Percentiles rank a stretch among this genome's conserved stretches.
These are phyloP conservation scores for Drosophila kikkawai DNA, from an alignment of 1,140 invertebrate genomes.

Conservation along the genomic window DNA sequence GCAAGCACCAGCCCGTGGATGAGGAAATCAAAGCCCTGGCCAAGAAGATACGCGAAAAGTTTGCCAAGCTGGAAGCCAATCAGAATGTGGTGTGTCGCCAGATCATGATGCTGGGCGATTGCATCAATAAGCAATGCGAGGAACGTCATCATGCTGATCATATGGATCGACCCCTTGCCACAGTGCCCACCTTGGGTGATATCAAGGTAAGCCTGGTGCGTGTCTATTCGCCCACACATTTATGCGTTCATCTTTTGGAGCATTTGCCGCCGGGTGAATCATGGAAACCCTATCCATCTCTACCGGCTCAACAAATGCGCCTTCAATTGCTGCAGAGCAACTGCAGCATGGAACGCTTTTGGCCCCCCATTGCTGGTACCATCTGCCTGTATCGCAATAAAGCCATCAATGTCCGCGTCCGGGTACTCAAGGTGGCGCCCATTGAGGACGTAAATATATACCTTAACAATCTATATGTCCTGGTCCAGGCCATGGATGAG, in stretches of 20 bases:
- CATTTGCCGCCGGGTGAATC: conserved; percentile 15
- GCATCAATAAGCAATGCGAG: conserved; percentile 25
- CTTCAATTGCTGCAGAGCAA: conserved; percentile 20
- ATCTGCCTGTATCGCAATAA: conserved; percentile 15
- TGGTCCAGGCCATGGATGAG: conserved; percentile 51
- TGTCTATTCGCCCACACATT: conserved; percentile 54
- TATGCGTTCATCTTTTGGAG: conserved; percentile 54
- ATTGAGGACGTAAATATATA: conserved; percentile 40
- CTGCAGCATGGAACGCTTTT: conserved; percentile 16
- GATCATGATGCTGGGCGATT: conserved; percentile 39
- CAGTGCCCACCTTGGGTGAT: conserved; percentile 30
- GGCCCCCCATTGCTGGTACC: conserved; percentile 46
- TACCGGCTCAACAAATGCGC: conserved; percentile 10
- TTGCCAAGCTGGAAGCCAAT: neutral
- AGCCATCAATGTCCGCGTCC: conserved; percentile 9
- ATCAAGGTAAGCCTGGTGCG: conserved; percentile 39
- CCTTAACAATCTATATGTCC: conserved; percentile 16
- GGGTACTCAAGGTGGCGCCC: conserved; percentile 40
- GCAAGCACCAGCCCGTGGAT: conserved; percentile 45
- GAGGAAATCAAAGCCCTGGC: conserved; percentile 17
- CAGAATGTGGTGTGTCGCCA: conserved; percentile 27
- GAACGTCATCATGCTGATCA: conserved; percentile 27
- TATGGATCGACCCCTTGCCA: conserved; percentile 3
- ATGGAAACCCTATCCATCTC: conserved; percentile 4
- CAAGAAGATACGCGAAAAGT: conserved; percentile 24